phyloP scores from a whole-genome alignment of 1,140 invertebrate species.

The Caligus rogercresseyi region DNA sequence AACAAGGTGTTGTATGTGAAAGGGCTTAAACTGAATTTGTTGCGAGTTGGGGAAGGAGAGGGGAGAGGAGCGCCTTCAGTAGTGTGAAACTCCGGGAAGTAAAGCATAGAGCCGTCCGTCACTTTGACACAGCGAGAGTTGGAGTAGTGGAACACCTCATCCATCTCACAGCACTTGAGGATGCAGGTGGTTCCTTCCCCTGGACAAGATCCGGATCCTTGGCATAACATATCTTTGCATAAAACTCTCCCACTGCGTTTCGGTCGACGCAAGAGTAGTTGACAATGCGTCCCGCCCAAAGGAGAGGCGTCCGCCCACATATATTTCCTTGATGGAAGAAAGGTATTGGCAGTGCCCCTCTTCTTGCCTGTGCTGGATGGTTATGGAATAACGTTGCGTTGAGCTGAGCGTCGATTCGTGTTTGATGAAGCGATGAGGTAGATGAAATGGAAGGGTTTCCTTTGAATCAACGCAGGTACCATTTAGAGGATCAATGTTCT shows the following conservation, averaged over 20 bases:
- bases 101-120: background rate
- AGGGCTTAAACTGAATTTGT: background rate
- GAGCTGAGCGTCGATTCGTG: background rate
- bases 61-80: background rate
- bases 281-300: background rate
- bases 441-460: background rate
- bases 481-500: background rate
- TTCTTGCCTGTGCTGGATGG: background rate
- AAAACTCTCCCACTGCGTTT: background rate
- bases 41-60: background rate
- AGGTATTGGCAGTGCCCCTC: background rate
- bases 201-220: background rate
- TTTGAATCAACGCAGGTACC: background rate
- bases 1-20: background rate
- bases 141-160: slow-evolving; percentile 5
- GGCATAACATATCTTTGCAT: background rate
- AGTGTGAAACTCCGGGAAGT: background rate
- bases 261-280: background rate
- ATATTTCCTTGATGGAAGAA: background rate
- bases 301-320: background rate
- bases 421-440: background rate
- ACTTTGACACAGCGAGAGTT: background rate
- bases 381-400: background rate
- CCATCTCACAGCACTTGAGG: slow-evolving; percentile 4
- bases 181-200: slow-evolving; percentile 2